Conservation (phyloP, 2,113 vertebrate species). For the Pachyramphus minor region DNA sequence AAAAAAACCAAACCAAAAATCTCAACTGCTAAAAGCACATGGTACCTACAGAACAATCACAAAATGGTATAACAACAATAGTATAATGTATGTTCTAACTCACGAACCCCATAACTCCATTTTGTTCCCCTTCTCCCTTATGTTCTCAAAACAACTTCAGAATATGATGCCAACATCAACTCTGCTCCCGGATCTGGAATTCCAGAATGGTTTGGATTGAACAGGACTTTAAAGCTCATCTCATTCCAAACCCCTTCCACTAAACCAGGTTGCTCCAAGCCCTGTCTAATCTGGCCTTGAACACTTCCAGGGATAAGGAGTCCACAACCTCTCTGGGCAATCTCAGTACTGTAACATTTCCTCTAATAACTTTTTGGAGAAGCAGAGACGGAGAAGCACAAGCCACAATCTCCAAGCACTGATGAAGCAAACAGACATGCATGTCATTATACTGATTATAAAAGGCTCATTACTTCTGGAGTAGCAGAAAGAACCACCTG, state of each 20-base stretch:
- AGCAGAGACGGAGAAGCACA: neutral
- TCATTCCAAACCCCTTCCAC: neutral
- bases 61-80: fast-evolving
- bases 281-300: neutral
- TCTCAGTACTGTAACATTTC: neutral
- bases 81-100: neutral
- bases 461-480: neutral
- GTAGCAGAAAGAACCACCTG: neutral
- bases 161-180: fast-evolving
- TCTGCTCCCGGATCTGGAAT: neutral
- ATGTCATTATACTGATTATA: neutral
- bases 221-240: neutral
- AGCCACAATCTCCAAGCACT: neutral
- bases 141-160: neutral
- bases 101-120: neutral
- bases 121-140: neutral
- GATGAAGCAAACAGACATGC: neutral
- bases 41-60: neutral
- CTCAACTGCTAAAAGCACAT: neutral
- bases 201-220: neutral
- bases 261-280: neutral
- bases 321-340: neutral
- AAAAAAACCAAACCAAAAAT: neutral
- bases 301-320: neutral
- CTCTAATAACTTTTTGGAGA: neutral